Conservation (phyloP, 2,113 vertebrate genomes). For the Malurus elegans region DNA sequence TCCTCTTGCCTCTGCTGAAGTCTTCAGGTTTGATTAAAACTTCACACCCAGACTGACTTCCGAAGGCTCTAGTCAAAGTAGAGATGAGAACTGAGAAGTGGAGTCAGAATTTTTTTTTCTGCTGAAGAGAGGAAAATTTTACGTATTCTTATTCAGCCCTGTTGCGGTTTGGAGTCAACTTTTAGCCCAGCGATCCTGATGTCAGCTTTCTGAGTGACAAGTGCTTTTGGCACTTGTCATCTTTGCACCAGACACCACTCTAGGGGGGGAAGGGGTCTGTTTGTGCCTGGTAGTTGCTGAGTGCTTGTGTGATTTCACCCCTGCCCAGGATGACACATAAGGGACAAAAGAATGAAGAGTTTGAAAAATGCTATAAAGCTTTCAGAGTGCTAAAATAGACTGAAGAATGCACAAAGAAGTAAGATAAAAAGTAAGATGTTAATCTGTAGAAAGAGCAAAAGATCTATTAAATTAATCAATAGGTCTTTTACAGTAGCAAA, state of each 20-base stretch:
- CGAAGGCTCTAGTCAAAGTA: background rate
- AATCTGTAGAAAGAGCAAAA: constrained; percentile 1
- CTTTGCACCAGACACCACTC: background rate
- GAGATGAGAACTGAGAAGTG: background rate
- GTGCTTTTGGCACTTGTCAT: constrained; percentile 11
- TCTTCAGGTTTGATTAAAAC: background rate
- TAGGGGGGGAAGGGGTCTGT: background rate
- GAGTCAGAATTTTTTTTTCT: background rate
- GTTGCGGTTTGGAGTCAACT: background rate
- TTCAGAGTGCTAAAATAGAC: background rate
- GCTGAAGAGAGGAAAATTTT: background rate
- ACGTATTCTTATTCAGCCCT: background rate
- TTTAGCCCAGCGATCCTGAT: background rate
- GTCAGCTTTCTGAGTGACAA: constrained; percentile 38
- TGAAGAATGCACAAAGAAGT: background rate
- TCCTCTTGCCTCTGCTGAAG: background rate
- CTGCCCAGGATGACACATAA: background rate
- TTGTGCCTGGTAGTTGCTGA: background rate
- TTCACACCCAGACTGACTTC: background rate
- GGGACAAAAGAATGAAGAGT: background rate
- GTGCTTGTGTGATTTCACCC: constrained; percentile 1
- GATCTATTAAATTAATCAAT: constrained; percentile 50
- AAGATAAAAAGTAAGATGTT: background rate
- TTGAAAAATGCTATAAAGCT: background rate
- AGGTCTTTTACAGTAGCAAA: constrained; percentile 27